Percentiles rank a stretch among this genome's conserved stretches.
Evolutionary conservation across 2,113 vertebrate species (phyloP).

Genomic region (Pseudorhombus dupliciocellatus): DNA sequence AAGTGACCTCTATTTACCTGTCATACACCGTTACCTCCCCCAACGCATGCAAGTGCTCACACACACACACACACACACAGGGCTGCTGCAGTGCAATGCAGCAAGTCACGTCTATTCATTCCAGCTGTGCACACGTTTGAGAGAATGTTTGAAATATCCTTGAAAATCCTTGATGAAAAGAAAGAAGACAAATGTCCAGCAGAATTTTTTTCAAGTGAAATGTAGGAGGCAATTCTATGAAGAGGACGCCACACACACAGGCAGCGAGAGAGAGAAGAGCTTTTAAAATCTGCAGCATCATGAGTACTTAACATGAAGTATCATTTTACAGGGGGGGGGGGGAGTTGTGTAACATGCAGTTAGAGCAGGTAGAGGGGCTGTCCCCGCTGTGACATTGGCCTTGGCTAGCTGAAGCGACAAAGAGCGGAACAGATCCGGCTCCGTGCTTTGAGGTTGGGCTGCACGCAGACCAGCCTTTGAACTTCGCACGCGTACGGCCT

Average conservation of each 20-base stretch:
- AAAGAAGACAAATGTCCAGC: background rate
- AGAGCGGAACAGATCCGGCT: constrained; percentile 66
- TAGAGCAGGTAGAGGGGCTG: constrained; percentile 33
- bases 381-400: constrained; percentile 50
- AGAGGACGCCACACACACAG: background rate
- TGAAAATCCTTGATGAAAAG: background rate
- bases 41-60: constrained; percentile 28
- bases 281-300: constrained; percentile 45
- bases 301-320: constrained; percentile 28
- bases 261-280: background rate
- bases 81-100: constrained; percentile 62
- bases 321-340: constrained; percentile 26
- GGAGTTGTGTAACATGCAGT: constrained; percentile 44
- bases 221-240: background rate
- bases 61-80: constrained; percentile 29
- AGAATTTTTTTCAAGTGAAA: background rate
- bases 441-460: constrained; percentile 67
- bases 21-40: constrained; percentile 63
- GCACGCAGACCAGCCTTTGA: constrained; percentile 64
- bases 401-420: constrained; percentile 58
- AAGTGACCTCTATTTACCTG: constrained; percentile 78
- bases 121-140: constrained; percentile 1
- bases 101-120: constrained; percentile 43
- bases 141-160: background rate
- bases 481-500: constrained; percentile 62